Evolutionary conservation across 1,140 invertebrate species (phyloP).

Genomic region (Camponotus floridanus): DNA sequence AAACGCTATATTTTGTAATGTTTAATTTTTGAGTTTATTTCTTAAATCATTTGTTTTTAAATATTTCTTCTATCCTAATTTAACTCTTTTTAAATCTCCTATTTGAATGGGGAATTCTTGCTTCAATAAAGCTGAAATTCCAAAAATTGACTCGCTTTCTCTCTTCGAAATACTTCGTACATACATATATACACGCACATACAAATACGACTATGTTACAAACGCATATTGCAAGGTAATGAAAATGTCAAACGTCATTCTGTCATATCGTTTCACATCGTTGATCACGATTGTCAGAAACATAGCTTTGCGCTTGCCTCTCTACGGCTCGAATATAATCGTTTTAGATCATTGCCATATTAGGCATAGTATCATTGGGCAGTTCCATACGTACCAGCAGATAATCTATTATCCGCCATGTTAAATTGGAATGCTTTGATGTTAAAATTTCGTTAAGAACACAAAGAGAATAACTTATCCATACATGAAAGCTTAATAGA

Average conservation of each 20-base stretch:
- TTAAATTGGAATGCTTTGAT: constrained; percentile 21
- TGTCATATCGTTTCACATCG: constrained; percentile 49
- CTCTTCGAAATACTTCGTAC: not conserved
- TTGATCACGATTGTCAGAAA: constrained; percentile 52
- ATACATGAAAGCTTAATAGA: constrained; percentile 16
- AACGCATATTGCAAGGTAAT: constrained; percentile 31
- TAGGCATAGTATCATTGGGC: constrained; percentile 15
- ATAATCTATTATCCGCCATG: constrained; percentile 8
- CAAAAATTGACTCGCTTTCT: not conserved
- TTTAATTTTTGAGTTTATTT: not conserved
- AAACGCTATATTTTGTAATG: not conserved
- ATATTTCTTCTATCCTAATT: not conserved
- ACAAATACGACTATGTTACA: not conserved
- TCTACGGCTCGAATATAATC: constrained; percentile 37
- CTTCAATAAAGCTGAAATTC: not conserved
- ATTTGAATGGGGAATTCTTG: not conserved
- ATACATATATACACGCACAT: not conserved
- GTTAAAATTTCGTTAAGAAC: constrained; percentile 6
- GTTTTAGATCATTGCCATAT: constrained; percentile 40
- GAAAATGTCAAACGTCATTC: constrained; percentile 60
- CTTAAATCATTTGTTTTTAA: not conserved
- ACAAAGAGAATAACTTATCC: not conserved
- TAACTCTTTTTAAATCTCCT: not conserved
- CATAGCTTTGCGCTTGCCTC: constrained; percentile 31
- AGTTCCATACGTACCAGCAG: constrained; percentile 2